Evolutionary conservation across 2,113 vertebrate genomes (phyloP), one percentile per base, ranked within the genome.

Genomic region (Tympanuchus pallidicinctus): DNA sequence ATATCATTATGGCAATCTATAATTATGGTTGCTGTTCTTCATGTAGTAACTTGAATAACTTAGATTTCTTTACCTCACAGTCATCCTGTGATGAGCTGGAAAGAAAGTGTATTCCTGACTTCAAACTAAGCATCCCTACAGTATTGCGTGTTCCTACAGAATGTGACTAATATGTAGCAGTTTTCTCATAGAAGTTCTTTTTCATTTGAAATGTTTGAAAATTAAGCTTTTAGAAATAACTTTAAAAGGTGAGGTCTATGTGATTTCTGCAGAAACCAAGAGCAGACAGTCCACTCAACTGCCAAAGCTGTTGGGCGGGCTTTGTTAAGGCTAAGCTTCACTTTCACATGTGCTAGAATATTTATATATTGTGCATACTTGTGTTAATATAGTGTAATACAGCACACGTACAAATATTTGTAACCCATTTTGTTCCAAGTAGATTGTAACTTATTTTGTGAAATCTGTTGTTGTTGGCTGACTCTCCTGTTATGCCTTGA

Each of bases 41-140:
- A 2, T 18, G 27, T 28, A 60, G 21, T 30, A 64, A 4, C 13
- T 34, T 34, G 30, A 48, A 8, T 13, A 45, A 48, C 18, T 61
- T 38, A 34, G 15, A 21, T 25, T 63, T 70, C 9, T 28, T 34
- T 12, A 56, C 22, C 1, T 0, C 16, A 5, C 15, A 11, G 38
- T 56, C 27, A 40, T 76, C 20, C 15, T 0, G 0, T 10, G 52
- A 30, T 78, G 57, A 10, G 5, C 32, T 86, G 57, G 17, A 20
- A 52, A 28, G 20, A 32, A 30, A 50, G 9, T 10, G 21, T n/a
- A 12, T 71, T 77, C 14, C 21, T 42, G 57, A 12, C 13, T 78
- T 67, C 36, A 22, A 22, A 64, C 5, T 36, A 11, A 38, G 12
- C 32, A 8, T 27, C 90, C 32, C 87, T 67, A n/a, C 19, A 28